Conservation (phyloP, 2,888 invertebrate genomes). For the Rotaria sp. region DNA sequence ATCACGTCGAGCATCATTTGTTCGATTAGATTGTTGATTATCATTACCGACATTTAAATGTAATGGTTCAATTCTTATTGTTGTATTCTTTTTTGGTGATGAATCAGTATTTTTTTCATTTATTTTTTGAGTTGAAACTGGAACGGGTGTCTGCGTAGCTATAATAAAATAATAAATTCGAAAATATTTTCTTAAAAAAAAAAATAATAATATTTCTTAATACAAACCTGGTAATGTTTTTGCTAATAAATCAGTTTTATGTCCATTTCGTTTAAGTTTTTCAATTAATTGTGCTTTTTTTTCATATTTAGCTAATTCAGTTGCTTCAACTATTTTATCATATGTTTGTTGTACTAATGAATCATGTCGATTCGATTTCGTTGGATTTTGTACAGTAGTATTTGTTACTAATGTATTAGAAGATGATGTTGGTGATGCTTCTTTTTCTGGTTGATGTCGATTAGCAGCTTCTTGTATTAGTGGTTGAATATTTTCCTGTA, state of each 20-base stretch:
- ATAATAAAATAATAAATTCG: background rate
- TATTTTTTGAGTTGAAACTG: background rate
- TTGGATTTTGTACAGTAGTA: background rate
- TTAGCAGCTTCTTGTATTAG: background rate
- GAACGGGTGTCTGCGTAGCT: background rate
- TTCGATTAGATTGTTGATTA: background rate
- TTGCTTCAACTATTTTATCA: conserved; percentile 18
- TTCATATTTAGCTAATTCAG: conserved; percentile 11
- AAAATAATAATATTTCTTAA: background rate
- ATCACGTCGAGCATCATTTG: background rate
- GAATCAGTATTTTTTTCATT: background rate
- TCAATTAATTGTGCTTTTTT: conserved; percentile 24
- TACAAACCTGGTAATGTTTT: background rate
- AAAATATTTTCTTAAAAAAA: background rate
- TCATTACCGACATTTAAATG: background rate
- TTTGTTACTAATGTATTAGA: background rate
- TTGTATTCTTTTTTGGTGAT: background rate
- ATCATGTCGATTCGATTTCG: background rate
- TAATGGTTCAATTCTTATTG: background rate
- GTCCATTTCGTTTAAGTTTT: conserved; percentile 12
- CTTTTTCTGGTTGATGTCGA: background rate
- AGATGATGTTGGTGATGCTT: background rate
- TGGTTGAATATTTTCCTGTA: background rate
- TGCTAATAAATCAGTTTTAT: background rate
- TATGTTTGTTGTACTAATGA: background rate